These are phyloP conservation scores for Oikopleura vanhoeffeni DNA, from an alignment of 23 tunicate species.

Conservation along the genomic window DNA sequence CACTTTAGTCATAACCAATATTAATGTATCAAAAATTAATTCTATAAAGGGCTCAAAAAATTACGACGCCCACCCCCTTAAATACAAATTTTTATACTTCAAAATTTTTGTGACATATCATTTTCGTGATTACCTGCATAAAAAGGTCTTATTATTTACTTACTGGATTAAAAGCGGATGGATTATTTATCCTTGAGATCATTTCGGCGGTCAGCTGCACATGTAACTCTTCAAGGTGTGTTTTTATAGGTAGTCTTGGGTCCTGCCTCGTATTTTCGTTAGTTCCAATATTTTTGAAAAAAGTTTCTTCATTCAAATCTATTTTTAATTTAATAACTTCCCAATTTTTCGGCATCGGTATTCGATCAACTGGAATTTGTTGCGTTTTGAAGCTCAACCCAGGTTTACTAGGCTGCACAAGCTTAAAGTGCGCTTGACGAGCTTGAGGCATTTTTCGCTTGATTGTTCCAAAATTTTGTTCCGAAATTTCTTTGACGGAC, in stretches of 20 bases:
- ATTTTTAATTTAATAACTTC: not conserved
- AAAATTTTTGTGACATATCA: no score
- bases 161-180: not conserved
- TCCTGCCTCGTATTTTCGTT: not conserved
- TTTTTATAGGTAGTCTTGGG: not conserved
- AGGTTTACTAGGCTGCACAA: not conserved
- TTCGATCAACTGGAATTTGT: not conserved
- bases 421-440: not conserved
- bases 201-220: not conserved
- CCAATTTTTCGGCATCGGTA: slow-evolving; percentile 3
- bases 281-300: not conserved
- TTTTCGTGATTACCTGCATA: no score
- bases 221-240: slow-evolving; percentile 1
- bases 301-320: not conserved
- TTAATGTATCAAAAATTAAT: no score
- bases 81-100: no score
- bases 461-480: not conserved
- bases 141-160: not conserved
- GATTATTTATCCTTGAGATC: not conserved
- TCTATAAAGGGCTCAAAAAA: no score
- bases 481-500: not conserved
- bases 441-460: not conserved
- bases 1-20: no score
- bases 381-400: slow-evolving; percentile 8
- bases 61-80: no score